Evolutionary conservation across 2,113 vertebrate species (phyloP).

Genomic region (Castor canadensis): DNA sequence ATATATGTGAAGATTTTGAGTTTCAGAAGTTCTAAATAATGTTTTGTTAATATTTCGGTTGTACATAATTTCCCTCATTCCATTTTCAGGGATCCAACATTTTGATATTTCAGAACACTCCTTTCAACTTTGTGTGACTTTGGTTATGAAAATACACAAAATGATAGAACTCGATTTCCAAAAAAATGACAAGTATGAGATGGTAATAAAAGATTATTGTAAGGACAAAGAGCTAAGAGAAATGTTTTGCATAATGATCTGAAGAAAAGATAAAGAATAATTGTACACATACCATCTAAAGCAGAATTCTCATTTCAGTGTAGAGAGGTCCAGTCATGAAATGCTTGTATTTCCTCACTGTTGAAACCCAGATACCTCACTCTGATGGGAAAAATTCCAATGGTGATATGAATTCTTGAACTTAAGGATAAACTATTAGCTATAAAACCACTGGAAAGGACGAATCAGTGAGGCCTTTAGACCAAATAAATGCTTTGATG

Average conservation of each 20-base stretch:
- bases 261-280: constrained; percentile 15
- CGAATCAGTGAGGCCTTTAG: constrained; percentile 51
- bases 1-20: background rate
- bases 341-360: constrained; percentile 38
- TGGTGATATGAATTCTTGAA: constrained; percentile 60
- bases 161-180: background rate
- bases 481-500: constrained; percentile 69
- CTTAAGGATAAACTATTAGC: constrained; percentile 54
- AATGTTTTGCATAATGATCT: background rate
- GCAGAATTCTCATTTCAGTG: background rate
- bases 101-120: background rate
- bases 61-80: background rate
- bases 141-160: background rate
- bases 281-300: background rate
- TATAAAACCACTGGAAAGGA: constrained; percentile 64
- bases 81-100: background rate
- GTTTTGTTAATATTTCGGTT: background rate
- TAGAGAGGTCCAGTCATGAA: constrained; percentile 2
- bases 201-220: constrained; percentile 13
- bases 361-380: constrained; percentile 54
- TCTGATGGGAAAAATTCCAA: constrained; percentile 55
- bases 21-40: background rate
- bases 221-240: background rate
- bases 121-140: background rate
- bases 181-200: background rate